Conservation (phyloP, 1,140 invertebrate species). For the Tetraneura akinire region DNA sequence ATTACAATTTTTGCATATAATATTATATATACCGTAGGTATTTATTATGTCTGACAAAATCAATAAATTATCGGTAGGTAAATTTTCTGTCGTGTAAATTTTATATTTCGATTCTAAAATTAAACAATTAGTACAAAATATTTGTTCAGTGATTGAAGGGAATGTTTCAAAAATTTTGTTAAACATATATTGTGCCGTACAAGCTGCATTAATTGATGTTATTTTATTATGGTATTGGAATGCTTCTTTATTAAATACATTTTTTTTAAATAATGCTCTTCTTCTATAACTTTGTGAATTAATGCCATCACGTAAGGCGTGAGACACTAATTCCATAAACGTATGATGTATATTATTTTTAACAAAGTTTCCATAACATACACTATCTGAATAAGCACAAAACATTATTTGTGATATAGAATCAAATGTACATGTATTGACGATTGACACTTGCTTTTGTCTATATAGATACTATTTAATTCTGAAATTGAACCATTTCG, state of each 20-base stretch:
- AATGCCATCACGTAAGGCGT: slow-evolving; percentile 13
- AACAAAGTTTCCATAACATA: neutral
- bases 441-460: neutral
- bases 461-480: neutral
- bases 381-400: neutral
- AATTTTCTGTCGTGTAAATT: no score
- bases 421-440: slow-evolving; percentile 1
- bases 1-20: no score
- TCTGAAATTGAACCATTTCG: neutral
- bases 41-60: neutral
- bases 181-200: neutral
- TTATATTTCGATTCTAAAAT: neutral
- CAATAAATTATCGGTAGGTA: neutral
- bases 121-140: neutral
- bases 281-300: neutral
- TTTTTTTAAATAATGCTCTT: neutral
- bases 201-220: slow-evolving; percentile 5
- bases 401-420: slow-evolving; percentile 1
- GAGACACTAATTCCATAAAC: neutral
- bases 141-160: neutral
- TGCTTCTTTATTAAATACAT: neutral
- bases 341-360: neutral
- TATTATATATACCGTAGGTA: no score
- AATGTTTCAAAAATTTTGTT: neutral
- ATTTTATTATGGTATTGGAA: neutral